Conservation (phyloP, 2,888 invertebrate genomes). For the Cactoblastis cactorum region DNA sequence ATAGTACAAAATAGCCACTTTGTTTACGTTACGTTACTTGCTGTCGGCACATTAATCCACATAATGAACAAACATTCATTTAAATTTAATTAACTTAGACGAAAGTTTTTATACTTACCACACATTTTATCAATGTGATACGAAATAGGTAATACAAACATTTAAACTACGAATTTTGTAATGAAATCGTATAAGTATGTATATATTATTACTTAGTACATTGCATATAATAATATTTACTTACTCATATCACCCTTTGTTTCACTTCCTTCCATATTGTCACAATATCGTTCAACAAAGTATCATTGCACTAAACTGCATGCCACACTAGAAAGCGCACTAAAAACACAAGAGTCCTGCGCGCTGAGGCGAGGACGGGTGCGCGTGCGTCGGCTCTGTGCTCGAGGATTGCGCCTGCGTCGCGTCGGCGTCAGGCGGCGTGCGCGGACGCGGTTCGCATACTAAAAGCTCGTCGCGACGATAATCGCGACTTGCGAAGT, state of each 20-base stretch:
- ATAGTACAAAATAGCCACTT: no score
- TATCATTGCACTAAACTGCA: constrained; percentile 62
- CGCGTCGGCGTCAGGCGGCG: constrained; percentile 64
- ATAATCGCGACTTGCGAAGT: constrained; percentile 55
- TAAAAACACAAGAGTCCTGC: constrained; percentile 53
- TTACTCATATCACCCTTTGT: constrained; percentile 48
- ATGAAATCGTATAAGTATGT: no score
- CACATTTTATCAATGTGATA: no score
- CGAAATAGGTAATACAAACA: no score
- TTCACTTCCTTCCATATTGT: constrained; percentile 35
- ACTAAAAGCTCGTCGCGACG: constrained; percentile 66
- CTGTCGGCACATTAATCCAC: no score
- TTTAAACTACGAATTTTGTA: no score
- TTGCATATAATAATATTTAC: constrained; percentile 20
- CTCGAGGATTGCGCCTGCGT: constrained; percentile 25
- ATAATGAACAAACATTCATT: no score
- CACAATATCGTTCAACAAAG: constrained; percentile 38
- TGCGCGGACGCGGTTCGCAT: constrained; percentile 70
- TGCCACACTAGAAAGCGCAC: constrained; percentile 57
- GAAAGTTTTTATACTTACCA: no score
- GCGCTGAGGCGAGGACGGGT: constrained; percentile 51
- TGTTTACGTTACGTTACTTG: no score
- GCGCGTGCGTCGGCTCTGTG: constrained; percentile 40
- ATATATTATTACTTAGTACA: background rate
- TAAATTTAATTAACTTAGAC: no score